Conservation (phyloP, 2,797 vertebrate species). For the Bradypodion ventrale region DNA sequence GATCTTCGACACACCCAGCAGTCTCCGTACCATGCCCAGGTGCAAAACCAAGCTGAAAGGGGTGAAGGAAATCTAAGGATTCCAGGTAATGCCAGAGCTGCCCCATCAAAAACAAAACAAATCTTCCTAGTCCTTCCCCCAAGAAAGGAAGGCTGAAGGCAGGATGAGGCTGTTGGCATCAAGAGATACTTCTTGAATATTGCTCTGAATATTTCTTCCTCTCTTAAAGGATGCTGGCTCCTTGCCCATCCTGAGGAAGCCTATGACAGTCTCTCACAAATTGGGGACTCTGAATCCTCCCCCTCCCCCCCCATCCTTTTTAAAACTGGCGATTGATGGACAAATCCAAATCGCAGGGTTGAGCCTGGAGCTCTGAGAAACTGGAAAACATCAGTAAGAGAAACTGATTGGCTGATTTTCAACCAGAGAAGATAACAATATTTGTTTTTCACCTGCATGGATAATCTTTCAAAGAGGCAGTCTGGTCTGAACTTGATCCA, state of each 20-base stretch:
- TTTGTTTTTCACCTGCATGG: conserved; percentile 57
- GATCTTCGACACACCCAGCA: conserved; percentile 59
- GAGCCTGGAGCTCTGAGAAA: background rate
- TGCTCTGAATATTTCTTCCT: conserved; percentile 46
- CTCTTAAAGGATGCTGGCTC: conserved; percentile 38
- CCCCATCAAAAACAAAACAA: conserved; percentile 47
- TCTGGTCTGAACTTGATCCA: conserved; percentile 26
- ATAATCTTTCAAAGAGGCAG: conserved; percentile 42
- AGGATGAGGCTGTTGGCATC: conserved; percentile 47
- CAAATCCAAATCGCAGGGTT: conserved; percentile 37
- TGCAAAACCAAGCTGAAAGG: conserved; percentile 64
- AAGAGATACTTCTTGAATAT: conserved; percentile 36
- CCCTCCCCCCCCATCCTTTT: conserved; percentile 7
- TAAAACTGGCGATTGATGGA: conserved; percentile 29
- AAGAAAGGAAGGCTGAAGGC: conserved; percentile 42
- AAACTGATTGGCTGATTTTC: conserved; percentile 4
- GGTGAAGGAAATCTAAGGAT: conserved; percentile 68
- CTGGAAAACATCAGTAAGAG: conserved; percentile 2
- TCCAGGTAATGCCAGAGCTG: conserved; percentile 65
- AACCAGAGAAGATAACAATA: conserved; percentile 44
- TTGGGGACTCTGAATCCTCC: conserved; percentile 33
- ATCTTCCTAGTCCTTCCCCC: conserved; percentile 42
- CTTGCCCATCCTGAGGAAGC: conserved; percentile 49
- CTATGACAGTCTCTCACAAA: conserved; percentile 30
- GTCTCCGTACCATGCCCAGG: conserved; percentile 62